Base-by-base conservation (phyloP, 2,797 vertebrate genomes). In the Hydrolagus colliei region DNA sequence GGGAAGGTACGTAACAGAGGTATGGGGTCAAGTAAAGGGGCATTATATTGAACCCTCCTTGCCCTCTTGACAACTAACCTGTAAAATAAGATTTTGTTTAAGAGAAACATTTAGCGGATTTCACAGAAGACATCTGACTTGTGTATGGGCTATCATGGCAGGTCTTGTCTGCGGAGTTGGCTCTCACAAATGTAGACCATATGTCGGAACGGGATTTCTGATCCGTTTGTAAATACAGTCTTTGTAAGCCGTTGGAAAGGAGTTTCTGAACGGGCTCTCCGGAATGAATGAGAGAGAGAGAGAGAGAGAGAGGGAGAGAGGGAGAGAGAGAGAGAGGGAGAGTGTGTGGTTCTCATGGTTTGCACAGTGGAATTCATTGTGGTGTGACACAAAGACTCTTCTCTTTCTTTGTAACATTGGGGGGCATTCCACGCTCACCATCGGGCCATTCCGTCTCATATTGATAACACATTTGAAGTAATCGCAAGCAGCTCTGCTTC, bases 331-430 rank as follows among this genome's bases (percentile, higher is more conserved):
- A 82, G 79, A 52, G 41, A 1, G 41, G 6, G 41, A 82, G 79
- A 41, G 65, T 67, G 14, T 41, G 65, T 84, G 79, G 79, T 84
- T 84, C 79, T 65, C 79, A 84, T 84, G 79, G 79, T 71, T 84
- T 68, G 79, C 79, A 84, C 79, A 84, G 79, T 84, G 79, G 79
- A 32, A 84, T 68, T 71, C 79, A 84, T 84, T 84, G 79, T 84
- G 68, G 32, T 68, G 27, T n/a, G 32, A 84, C 79, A 84, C 79
- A 84, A 84, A 84, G 65, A 84, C 62, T 68, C 32, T 84, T 84
- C 65, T 84, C 79, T 84, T n/a, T 71, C 63, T 32, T 13, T 41
- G 20, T 68, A 68, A 67, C 79, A 68, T 84, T 65, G 41, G 41
- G 41, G 41, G 79, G 68, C 32, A 35, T 84, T 71, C 79, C 79